Conservation (phyloP, 2,888 invertebrate genomes). For the Iselma pallidipennis region DNA sequence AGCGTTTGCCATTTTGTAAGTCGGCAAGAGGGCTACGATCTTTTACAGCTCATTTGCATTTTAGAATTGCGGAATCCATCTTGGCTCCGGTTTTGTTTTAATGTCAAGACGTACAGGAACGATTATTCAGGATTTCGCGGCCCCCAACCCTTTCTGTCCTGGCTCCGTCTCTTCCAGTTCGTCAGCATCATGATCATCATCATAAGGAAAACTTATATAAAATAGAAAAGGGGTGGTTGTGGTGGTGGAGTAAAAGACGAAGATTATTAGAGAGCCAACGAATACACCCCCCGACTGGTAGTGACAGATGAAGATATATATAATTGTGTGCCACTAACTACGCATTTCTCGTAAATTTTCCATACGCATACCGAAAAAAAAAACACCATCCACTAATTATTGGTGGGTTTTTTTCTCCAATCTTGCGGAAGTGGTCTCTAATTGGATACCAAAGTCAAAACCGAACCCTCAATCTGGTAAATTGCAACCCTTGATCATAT, state of each 20-base stretch:
- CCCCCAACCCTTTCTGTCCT: constrained; percentile 32
- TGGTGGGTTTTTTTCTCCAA: background rate
- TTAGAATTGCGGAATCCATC: constrained; percentile 53
- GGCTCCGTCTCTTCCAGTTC: background rate
- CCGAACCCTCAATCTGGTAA: constrained; percentile 12
- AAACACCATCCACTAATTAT: background rate
- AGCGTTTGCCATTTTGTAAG: constrained; percentile 41
- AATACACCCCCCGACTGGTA: constrained; percentile 12
- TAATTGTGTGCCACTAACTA: background rate
- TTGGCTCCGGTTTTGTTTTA: constrained; percentile 51
- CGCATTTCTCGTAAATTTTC: background rate
- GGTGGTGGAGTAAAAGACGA: background rate
- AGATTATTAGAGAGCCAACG: background rate
- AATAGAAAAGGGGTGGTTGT: too few relatives aligned
- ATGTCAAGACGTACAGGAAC: constrained; percentile 43
- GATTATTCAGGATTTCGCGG: constrained; percentile 48
- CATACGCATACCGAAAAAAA: background rate
- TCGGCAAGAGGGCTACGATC: constrained; percentile 40
- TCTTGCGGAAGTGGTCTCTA: background rate
- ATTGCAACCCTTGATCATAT: constrained; percentile 22
- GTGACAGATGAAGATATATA: constrained; percentile 31
- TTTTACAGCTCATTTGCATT: constrained; percentile 57
- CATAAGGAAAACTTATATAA: constrained; percentile 1
- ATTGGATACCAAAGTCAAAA: background rate
- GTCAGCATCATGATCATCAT: background rate